Base-by-base conservation (phyloP, 2,113 vertebrate genomes). In the Plecotus auritus region DNA sequence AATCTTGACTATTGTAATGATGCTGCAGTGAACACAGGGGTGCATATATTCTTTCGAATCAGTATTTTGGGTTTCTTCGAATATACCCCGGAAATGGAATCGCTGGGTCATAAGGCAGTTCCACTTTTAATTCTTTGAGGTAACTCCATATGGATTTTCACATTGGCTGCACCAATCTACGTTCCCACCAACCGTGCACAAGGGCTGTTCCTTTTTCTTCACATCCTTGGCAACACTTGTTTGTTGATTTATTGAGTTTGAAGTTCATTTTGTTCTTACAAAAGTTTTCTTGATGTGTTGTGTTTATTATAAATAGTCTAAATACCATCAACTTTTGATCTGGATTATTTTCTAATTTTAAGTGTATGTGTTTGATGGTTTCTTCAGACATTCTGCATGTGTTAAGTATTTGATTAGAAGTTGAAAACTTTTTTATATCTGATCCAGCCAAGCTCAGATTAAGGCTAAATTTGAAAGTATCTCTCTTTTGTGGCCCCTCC, bases 331-430 rank as follows among this genome's bases (percentile, higher is more conserved):
- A 7, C 42, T 72, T 83, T 95, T 94, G 37, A 80, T 91, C 56
- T 89, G 16, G 13, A 56, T 91, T 78, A 64, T 23, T 69, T 89
- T 82, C 49, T 94, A 16, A 90, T 74, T 95, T 86, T 92, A 95
- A 83, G 90, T 95, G 49, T 7, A 35, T 66, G 17, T 72, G 17
- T 7, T 88, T 86, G 69, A 77, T 82, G 67, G 90, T 85, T 91
- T 91, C 13, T 8, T 88, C 61, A 90, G 30, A 35, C 66, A 77
- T 54, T 88, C 20, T 95, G 26, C n/a, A 67, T 74, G 61, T 81
- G 2, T n/a, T 81, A 96, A 90, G 35, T 77, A n/a, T 13, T 95
- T 92, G 67, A 73, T 54, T 66, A 70, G 37, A 96, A 85, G 1
- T 88, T 64, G 26, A n/a, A n/a, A 70, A 66, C 45, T 67, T 85